phyloP scores from a whole-genome alignment of 1,140 invertebrate genomes.

The Drosophila ironensis region DNA sequence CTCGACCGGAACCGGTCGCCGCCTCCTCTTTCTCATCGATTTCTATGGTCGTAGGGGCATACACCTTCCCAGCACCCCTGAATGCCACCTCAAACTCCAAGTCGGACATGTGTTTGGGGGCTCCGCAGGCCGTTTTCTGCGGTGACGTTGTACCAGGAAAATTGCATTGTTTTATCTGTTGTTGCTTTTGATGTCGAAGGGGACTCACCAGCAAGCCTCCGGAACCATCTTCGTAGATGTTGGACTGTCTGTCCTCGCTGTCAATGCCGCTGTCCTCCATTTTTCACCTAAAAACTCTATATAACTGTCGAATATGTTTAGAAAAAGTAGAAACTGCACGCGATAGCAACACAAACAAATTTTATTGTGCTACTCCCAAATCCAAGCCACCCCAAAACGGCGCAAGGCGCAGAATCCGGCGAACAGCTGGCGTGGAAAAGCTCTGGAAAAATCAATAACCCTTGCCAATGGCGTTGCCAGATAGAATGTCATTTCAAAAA shows the following conservation, averaged over 20 bases:
- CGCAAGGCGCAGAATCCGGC: slow-evolving; percentile 57
- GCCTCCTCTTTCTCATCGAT: slow-evolving; percentile 66
- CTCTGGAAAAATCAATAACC: slow-evolving; percentile 69
- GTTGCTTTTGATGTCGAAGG: slow-evolving; percentile 1
- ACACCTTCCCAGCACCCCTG: slow-evolving; percentile 67
- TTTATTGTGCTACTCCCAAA: slow-evolving; percentile 58
- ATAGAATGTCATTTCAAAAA: slow-evolving; percentile 18
- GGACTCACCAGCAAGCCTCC: slow-evolving; percentile 62
- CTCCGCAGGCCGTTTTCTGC: slow-evolving; percentile 71
- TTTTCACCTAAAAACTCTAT: not conserved
- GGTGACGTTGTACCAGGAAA: slow-evolving; percentile 25
- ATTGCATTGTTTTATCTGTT: slow-evolving; percentile 24
- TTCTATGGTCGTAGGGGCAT: slow-evolving; percentile 70
- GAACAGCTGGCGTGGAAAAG: slow-evolving; percentile 53
- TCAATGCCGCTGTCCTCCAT: slow-evolving; percentile 81
- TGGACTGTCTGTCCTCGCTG: slow-evolving; percentile 77
- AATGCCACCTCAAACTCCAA: slow-evolving; percentile 76
- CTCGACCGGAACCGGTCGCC: slow-evolving; percentile 30
- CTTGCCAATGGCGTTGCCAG: slow-evolving; percentile 53
- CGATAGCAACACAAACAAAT: slow-evolving; percentile 66
- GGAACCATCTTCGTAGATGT: slow-evolving; percentile 65
- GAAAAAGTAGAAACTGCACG: slow-evolving; percentile 25
- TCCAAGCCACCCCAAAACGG: slow-evolving; percentile 53
- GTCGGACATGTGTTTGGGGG: slow-evolving; percentile 73
- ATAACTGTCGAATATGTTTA: slow-evolving; percentile 8